A percentile compares a stretch with the other conserved stretches of the same genome.
phyloP scores from a whole-genome alignment of 2,888 invertebrate species.

The Heliconius aoede region DNA sequence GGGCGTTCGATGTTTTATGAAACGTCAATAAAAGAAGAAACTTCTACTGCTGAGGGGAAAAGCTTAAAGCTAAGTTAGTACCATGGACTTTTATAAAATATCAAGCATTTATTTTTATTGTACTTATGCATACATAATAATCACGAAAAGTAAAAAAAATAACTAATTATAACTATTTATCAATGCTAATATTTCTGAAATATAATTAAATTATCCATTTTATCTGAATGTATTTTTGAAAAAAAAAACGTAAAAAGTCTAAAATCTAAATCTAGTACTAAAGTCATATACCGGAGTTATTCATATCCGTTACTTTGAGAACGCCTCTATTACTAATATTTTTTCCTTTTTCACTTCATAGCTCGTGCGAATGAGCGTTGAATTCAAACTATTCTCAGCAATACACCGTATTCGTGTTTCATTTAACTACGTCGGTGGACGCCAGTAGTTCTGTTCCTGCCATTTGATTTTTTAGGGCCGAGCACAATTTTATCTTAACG shows the following conservation, averaged over 20 bases:
- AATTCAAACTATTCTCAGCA: conserved; percentile 45
- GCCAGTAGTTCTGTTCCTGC: conserved; percentile 17
- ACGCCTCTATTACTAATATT: conserved; percentile 47
- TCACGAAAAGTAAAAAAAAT: neutral
- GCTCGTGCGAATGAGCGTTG: conserved; percentile 48
- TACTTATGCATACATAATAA: neutral
- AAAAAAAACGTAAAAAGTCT: too few relatives aligned
- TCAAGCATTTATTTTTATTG: too few relatives aligned
- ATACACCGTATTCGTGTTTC: conserved; percentile 41
- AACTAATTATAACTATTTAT: neutral
- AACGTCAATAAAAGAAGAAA: neutral
- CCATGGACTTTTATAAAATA: too few relatives aligned
- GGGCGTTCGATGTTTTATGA: conserved; percentile 1
- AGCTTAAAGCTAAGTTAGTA: too few relatives aligned
- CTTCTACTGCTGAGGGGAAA: too few relatives aligned
- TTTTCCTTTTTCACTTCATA: conserved; percentile 45
- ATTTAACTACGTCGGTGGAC: conserved; percentile 37
- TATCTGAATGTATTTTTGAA: conserved; percentile 33
- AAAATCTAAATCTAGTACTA: conserved; percentile 34
- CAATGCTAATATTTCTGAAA: neutral
- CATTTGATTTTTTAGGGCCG: conserved; percentile 22
- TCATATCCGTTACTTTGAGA: conserved; percentile 52
- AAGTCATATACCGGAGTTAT: conserved; percentile 48
- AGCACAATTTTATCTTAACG: neutral
- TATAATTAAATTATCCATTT: neutral